Base-by-base conservation (phyloP, 2,888 invertebrate species). In the Philereme transversata region DNA sequence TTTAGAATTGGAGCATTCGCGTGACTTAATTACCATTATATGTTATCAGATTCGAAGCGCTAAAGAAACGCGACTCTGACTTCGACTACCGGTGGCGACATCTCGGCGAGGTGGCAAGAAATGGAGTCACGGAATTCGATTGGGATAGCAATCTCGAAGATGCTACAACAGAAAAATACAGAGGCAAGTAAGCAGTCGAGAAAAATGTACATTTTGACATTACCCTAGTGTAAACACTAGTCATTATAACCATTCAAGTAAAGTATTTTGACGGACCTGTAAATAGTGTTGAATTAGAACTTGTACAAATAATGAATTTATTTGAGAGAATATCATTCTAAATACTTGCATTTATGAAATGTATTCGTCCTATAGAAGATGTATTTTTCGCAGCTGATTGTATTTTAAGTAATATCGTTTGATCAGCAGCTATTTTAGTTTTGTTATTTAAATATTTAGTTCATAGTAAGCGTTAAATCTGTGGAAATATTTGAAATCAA, bases 131-230 rank as follows among this genome's bases (percentile, higher is more conserved):
- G 57, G 97, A 97, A 83, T 97, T 97, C 87, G 97, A 97, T 86
- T 97, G 97, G 97, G 96, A 97, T 85, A 96, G 95, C 86, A 95
- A 96, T 77, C 93, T 96, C 63, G 96, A 96, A 75, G 96, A 96
- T 79, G 94, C 94, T 57, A 91, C 93, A 69, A 92, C 92, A 41
- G 92, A 92, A 69, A 90, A 87, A 73, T 81, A 87, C 64, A 77
- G 86, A 76, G 90, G 90, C 82, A 90, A 90, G 86, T 89, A 87
- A 40, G 62, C 54, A 33, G 4, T 45, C 36, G 49, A 38, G 47
- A 48, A 33, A 41, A 52, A 55, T 54, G 47, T 60, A 59, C 67
- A 56, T 64, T 69, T 55, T 49, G 11, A 53, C 65, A 67, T 65
- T 67, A 74, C 69, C 76, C 79, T 78, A 82, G 79, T 79, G 79